A percentile compares a stretch with the other conserved stretches of the same genome.
phyloP scores from a whole-genome alignment of 2,797 vertebrate species.

The Peromyscus nudipes region DNA sequence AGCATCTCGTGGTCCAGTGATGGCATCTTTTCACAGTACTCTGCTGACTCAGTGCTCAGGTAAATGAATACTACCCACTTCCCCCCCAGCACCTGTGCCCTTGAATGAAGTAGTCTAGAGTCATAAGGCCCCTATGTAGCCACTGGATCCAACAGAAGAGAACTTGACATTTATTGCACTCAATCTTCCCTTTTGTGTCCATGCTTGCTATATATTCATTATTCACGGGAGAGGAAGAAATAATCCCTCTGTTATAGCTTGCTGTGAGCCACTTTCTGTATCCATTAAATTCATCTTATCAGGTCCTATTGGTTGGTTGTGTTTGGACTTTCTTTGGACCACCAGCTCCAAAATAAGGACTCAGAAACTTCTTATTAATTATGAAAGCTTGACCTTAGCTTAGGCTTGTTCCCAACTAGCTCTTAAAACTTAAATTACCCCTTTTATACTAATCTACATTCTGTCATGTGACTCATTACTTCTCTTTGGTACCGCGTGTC shows the following conservation, averaged over 20 bases:
- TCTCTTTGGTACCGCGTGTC: too few species aligned
- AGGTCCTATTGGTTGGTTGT: neutral
- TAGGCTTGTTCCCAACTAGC: too few species aligned
- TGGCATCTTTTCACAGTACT: neutral
- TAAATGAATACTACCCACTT: neutral
- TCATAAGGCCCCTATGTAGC: neutral
- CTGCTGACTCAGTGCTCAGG: neutral
- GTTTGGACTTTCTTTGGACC: too few species aligned
- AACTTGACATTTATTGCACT: neutral
- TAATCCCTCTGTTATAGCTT: neutral
- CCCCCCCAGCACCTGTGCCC: neutral
- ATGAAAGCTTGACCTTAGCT: too few species aligned
- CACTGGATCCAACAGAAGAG: neutral
- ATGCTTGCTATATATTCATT: neutral
- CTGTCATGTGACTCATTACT: too few species aligned
- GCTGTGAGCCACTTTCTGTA: neutral
- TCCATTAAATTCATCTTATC: neutral
- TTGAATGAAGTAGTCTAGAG: neutral
- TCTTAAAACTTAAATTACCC: too few species aligned
- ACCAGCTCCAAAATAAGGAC: too few species aligned
- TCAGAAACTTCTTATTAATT: too few species aligned
- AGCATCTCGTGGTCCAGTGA: neutral
- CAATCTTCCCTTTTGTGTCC: neutral
- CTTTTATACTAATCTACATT: too few species aligned
- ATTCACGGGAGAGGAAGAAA: neutral